Evolutionary conservation across 2,888 invertebrate genomes (phyloP), one percentile per base, ranked within the genome.

Genomic region (Aproaerema taeniolella): DNA sequence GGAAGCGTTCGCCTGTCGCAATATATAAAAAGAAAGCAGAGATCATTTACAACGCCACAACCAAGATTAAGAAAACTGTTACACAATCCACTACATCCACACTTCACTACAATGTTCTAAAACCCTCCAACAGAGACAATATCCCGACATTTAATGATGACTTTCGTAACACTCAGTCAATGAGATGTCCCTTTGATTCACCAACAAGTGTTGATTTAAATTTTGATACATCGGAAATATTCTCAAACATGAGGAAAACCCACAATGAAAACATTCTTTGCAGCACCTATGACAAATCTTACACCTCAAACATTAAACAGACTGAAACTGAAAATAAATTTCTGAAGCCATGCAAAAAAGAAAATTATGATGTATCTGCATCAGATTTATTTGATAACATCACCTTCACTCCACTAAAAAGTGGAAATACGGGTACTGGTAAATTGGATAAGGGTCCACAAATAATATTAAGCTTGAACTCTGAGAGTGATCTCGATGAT

Each of bases 201-300:
- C 63, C 68, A 26, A 55, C 58, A 28, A 75, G 67, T 39, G 31
- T 62, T 36, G 72, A 80, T 38, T 55, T 77, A 6, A 69, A 70
- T 43, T 83, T 85, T 54, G 67, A 83, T 40, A 79, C 74, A 16
- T 72, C 83, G 5, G 85, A 81, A 64, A 56, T 85, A 47, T 86
- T 86, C 56, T 70, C 77, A 2, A 78, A 73, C 38, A 59, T 72
- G 52, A 67, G 67, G 48, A 67, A 57, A 37, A 50, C 63, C n/a
- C n/a, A n/a, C n/a, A n/a, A n/a, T 10, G 50, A 56, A 38, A 50
- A 54, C 29, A 36, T 63, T 15, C 49, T 79, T 32, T 69, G 80
- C 42, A 55, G 76, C 33, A 82, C 81, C 30, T 83, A 78, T 55
- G 77, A 83, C 32, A 75, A n/a, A n/a, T n/a, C n/a, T n/a, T n/a